A percentile compares a stretch with the other conserved stretches of the same genome.
phyloP scores from a whole-genome alignment of 2,888 invertebrate species.

The Caenorhabditis afra region DNA sequence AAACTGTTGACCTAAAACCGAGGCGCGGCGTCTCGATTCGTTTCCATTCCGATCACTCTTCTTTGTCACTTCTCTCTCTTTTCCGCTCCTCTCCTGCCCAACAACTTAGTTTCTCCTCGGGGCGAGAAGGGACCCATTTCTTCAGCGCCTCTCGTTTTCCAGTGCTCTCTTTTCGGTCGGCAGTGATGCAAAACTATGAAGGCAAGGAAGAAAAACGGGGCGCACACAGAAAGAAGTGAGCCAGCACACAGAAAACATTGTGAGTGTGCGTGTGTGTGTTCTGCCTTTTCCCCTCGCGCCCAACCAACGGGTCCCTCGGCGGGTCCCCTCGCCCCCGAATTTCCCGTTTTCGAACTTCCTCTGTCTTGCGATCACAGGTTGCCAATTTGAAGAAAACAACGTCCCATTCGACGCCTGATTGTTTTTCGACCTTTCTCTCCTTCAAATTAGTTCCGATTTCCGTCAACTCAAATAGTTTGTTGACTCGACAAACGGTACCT shows the following conservation, averaged over 20 bases:
- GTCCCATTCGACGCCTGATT: neutral
- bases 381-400: neutral
- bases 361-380: slow-evolving; percentile 4
- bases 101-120: neutral
- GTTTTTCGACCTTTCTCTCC: neutral
- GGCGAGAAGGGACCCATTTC: slow-evolving; percentile 17
- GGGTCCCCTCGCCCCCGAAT: slow-evolving; percentile 2
- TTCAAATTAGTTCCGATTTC: neutral
- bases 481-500: neutral
- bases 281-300: slow-evolving; percentile 7
- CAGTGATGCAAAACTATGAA: slow-evolving; percentile 45
- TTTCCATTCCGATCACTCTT: slow-evolving; percentile 20
- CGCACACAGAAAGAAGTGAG: slow-evolving; percentile 14
- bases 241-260: slow-evolving; percentile 22
- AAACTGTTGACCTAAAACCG: slow-evolving; percentile 21
- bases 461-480: neutral
- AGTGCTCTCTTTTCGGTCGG: slow-evolving; percentile 10
- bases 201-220: slow-evolving; percentile 15
- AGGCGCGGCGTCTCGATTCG: neutral
- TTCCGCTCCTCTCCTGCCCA: neutral
- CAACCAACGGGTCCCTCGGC: neutral
- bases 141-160: neutral
- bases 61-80: slow-evolving; percentile 5
- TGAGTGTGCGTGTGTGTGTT: slow-evolving; percentile 12
- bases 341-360: slow-evolving; percentile 8